phyloP scores from a whole-genome alignment of 1,140 invertebrate genomes.

The Sinella curviseta region DNA sequence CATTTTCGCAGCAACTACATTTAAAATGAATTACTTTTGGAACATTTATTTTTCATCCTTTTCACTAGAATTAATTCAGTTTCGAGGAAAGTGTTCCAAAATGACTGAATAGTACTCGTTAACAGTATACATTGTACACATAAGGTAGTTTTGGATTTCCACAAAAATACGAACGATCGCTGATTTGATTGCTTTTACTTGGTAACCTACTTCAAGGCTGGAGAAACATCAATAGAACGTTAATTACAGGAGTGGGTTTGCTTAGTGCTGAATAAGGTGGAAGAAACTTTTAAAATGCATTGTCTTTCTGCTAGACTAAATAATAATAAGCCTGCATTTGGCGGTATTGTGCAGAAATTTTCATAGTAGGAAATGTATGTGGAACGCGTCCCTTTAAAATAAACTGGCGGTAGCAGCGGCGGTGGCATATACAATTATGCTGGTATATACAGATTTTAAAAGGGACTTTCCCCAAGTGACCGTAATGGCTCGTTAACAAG shows the following conservation, averaged over 20 bases:
- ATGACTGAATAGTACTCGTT: no score
- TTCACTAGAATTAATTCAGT: no score
- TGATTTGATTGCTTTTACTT: neutral
- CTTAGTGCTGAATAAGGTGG: neutral
- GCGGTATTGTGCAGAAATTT: neutral
- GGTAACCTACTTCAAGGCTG: neutral
- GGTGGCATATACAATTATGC: neutral
- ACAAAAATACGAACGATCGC: neutral
- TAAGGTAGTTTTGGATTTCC: no score
- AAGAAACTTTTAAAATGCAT: neutral
- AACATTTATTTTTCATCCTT: no score
- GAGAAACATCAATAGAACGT: neutral
- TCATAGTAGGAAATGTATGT: neutral
- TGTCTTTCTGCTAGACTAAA: neutral
- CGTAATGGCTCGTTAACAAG: conserved; percentile 18
- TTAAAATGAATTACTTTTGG: no score
- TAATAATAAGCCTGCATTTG: neutral
- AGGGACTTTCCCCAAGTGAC: conserved; percentile 6
- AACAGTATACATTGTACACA: no score
- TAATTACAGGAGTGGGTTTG: neutral
- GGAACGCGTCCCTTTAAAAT: neutral
- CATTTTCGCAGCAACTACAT: no score
- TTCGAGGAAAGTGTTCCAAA: no score
- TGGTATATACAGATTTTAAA: neutral
- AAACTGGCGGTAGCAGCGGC: neutral